Base-by-base conservation (phyloP, 1,140 invertebrate species). In the Drusus annulatus region DNA sequence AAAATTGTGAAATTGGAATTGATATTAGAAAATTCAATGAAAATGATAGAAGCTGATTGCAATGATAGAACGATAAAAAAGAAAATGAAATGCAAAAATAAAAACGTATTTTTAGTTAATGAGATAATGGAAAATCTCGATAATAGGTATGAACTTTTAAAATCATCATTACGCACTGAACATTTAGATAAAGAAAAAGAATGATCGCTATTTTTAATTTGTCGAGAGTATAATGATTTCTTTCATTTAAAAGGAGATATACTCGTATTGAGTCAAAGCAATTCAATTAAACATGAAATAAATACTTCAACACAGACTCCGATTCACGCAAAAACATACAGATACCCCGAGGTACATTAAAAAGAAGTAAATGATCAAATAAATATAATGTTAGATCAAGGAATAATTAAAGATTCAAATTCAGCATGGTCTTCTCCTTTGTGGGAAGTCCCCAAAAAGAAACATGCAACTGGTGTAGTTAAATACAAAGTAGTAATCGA, bases 401-500 rank as follows among this genome's bases (percentile, higher is more conserved):
- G 80, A 51, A 85, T 86, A 25, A 84, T 86, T 62, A 54, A 69
- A 45, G 50, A 69, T 51, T 82, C 82, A 16, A 75, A 77, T 54
- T 62, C 71, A 19, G 81, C 81, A 31, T 84, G 68, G 21, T 81
- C 65, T 65, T 73, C 79, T 62, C 82, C 82, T 15, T n/a, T 85
- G 10, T 81, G 52, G 65, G 52, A 84, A 10, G 85, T 85, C 10
- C 80, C 83, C 15, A 86, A 86, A 54, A 86, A 85, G 69, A 69
- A 3, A 36, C 3, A 88, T 76, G 84, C 86, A 28, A 86, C 86
- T 1, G 86, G 86, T 7, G 83, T 86, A 80, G 79, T 84, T 71
- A 88, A 88, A 84, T 88, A 84, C 84, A 63, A 87, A 50, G 54
- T 89, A 6, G 86, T 28, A 5, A 85, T 88, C 17, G 87, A 88